Percentiles rank a stretch among this genome's conserved stretches.
Evolutionary conservation across 2,113 vertebrate species (phyloP).

Genomic region (Epinephelus fuscoguttatus): DNA sequence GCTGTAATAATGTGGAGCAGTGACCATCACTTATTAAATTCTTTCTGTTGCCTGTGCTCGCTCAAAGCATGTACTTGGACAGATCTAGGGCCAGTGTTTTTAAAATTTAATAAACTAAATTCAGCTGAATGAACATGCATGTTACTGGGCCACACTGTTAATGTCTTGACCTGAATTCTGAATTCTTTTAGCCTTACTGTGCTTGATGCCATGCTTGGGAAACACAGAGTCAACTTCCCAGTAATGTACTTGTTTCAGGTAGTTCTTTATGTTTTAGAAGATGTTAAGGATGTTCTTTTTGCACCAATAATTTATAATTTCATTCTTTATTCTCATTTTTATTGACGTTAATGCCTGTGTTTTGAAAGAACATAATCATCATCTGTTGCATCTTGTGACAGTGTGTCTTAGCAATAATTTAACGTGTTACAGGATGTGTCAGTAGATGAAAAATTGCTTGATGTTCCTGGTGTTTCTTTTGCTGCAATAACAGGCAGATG

Average conservation of each 20-base stretch:
- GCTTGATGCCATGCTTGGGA: background rate
- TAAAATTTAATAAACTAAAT: background rate
- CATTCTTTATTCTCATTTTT: background rate
- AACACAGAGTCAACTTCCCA: fast-evolving
- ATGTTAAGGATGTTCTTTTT: background rate
- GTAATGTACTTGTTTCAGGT: background rate
- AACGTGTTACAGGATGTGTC: background rate
- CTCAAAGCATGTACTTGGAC: background rate
- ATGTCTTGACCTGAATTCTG: conserved; percentile 5
- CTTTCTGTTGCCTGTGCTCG: background rate
- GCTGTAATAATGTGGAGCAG: background rate
- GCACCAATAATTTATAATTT: background rate
- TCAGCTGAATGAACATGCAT: background rate
- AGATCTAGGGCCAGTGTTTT: background rate
- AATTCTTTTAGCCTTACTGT: background rate
- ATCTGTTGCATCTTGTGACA: background rate
- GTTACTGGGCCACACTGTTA: background rate
- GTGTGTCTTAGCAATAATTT: background rate
- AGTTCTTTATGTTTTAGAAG: background rate
- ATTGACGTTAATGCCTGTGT: background rate
- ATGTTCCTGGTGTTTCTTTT: background rate
- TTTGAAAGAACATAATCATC: background rate
- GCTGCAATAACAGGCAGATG: background rate
- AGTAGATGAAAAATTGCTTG: background rate
- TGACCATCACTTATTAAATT: background rate